Conservation (phyloP, 2,113 vertebrate species). For the Campylomormyrus tamandua region DNA sequence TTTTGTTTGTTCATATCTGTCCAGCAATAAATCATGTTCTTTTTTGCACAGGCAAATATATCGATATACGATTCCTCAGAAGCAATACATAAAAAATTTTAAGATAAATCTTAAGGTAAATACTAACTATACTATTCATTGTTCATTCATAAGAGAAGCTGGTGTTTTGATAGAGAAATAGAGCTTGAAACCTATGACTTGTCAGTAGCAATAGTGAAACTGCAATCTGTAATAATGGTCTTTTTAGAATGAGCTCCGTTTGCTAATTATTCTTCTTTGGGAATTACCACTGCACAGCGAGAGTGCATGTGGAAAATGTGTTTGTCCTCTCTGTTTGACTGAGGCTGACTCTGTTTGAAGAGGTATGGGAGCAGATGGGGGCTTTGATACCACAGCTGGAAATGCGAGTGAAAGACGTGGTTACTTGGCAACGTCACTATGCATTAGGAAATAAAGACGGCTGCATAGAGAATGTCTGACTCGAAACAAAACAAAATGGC, state of each 20-base stretch:
- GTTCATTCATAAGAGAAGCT: not conserved
- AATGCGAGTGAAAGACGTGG: not conserved
- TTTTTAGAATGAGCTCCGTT: not conserved
- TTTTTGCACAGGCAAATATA: not conserved
- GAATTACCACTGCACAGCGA: not conserved
- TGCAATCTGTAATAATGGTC: not conserved
- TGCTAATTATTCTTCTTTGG: not conserved
- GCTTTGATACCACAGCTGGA: not conserved
- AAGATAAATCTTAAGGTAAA: not conserved
- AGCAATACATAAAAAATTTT: not conserved
- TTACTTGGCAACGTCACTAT: conserved; percentile 15
- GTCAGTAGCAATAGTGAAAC: not conserved
- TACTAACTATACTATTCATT: not conserved
- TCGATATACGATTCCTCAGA: conserved; percentile 26
- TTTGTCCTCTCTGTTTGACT: not conserved
- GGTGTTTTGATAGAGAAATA: not conserved
- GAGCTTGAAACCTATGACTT: not conserved
- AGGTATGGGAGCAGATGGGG: not conserved
- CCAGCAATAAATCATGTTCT: not conserved
- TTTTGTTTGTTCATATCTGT: not conserved
- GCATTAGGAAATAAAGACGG: not conserved
- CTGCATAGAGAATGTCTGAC: not conserved
- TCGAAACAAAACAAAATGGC: not conserved
- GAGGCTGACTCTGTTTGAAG: not conserved
- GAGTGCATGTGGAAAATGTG: not conserved